Conservation (phyloP, 2,797 vertebrate genomes). For the Capromys pilorides region DNA sequence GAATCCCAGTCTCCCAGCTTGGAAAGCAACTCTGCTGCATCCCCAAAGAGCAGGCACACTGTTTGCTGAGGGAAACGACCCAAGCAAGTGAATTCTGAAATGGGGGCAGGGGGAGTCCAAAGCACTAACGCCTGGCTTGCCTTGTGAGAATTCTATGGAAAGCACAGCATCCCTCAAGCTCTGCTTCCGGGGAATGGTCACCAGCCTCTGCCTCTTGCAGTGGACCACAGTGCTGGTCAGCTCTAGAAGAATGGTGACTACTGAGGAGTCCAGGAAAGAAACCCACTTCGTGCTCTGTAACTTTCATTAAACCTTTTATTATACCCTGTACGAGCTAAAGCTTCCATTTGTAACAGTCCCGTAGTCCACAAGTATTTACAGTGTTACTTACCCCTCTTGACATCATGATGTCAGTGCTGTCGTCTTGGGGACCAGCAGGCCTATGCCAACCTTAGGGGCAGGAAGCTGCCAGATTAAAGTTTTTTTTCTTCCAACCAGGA, state of each 20-base stretch:
- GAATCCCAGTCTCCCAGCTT: not conserved
- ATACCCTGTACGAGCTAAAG: not conserved
- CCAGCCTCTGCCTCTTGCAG: not conserved
- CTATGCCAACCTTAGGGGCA: not conserved
- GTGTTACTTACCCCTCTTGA: not conserved
- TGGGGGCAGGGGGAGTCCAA: not conserved
- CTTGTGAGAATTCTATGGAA: not conserved
- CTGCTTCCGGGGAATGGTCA: not conserved
- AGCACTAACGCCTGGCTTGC: not conserved
- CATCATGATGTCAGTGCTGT: not conserved
- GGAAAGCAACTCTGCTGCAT: not conserved
- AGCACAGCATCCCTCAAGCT: not conserved
- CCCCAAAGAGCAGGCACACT: not conserved
- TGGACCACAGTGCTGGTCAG: not conserved
- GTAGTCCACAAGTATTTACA: not conserved
- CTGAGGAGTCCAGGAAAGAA: not conserved
- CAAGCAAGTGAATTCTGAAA: constrained; percentile 7
- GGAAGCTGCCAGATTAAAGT: not conserved
- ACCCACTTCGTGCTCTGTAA: not conserved
- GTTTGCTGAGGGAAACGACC: not conserved
- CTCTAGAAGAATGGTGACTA: not conserved
- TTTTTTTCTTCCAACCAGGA: constrained; percentile 23
- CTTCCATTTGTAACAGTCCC: not conserved
- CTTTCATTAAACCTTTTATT: constrained; percentile 28
- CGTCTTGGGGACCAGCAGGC: not conserved